phyloP scores from a whole-genome alignment of 2,113 vertebrate species.

The Delphinus delphis region DNA sequence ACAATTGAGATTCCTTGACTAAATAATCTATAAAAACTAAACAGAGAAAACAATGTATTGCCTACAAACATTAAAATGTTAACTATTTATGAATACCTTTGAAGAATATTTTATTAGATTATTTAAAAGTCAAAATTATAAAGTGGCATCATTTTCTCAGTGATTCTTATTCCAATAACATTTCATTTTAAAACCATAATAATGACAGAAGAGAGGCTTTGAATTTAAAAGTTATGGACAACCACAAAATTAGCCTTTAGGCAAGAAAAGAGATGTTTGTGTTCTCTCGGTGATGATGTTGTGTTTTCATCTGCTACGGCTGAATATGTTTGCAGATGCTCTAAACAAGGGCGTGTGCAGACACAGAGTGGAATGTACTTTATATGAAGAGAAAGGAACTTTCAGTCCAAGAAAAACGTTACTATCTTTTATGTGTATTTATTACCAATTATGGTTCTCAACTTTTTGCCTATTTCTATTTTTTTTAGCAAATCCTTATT shows the following conservation, averaged over 20 bases:
- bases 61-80: background rate
- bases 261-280: background rate
- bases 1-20: background rate
- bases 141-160: background rate
- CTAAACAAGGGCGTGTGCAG: slow-evolving; percentile 15
- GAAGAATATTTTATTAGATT: background rate
- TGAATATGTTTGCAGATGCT: slow-evolving; percentile 64
- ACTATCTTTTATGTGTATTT: background rate
- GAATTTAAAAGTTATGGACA: background rate
- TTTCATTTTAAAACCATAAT: background rate
- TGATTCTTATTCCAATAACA: background rate
- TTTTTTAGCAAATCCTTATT: background rate
- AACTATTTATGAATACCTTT: background rate
- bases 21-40: background rate
- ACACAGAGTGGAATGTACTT: slow-evolving; percentile 47
- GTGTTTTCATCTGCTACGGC: slow-evolving; percentile 63
- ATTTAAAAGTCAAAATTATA: background rate
- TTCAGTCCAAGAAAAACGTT: background rate
- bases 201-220: background rate
- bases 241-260: background rate
- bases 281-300: background rate
- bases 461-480: background rate
- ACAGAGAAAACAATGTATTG: background rate
- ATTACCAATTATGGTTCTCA: background rate
- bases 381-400: background rate